These are phyloP conservation scores for Sphecodes monilicornis DNA, from an alignment of 2,888 invertebrate species.

Conservation along the genomic window DNA sequence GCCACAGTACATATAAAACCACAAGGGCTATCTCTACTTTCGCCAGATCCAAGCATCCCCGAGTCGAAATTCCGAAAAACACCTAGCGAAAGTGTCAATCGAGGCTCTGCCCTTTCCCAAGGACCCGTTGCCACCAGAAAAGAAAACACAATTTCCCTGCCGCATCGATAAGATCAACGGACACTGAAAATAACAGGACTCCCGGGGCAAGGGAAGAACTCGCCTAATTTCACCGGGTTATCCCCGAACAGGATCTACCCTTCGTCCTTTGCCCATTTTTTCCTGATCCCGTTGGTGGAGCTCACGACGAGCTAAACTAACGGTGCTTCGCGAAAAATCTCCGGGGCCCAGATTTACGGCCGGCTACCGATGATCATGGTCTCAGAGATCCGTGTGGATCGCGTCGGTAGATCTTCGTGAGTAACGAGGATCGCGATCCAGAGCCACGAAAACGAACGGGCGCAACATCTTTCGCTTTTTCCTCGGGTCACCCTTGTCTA, in stretches of 20 bases:
- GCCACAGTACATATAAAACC: too few species aligned
- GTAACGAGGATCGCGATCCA: conserved; percentile 7
- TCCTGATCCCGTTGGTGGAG: not conserved
- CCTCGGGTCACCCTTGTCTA: conserved; percentile 2
- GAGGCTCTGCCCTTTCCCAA: not conserved
- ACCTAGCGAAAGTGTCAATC: not conserved
- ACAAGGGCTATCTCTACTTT: too few species aligned
- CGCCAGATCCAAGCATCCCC: not conserved
- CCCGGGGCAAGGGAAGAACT: not conserved
- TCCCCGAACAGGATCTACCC: not conserved
- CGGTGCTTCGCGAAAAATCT: conserved; percentile 8
- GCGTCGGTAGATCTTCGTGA: not conserved
- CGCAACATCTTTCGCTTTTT: not conserved
- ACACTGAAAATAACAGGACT: conserved; percentile 2
- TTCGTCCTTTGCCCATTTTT: not conserved
- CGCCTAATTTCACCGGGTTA: conserved; percentile 4
- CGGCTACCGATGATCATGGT: conserved; percentile 1
- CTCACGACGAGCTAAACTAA: not conserved
- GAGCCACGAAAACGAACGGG: conserved; percentile 3
- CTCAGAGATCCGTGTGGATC: not conserved
- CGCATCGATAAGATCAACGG: not conserved
- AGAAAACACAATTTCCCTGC: not conserved
- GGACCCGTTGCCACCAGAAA: conserved; percentile 16
- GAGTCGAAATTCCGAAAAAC: not conserved
- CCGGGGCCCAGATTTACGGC: not conserved